Base-by-base conservation (phyloP, 2,888 invertebrate genomes). In the Apamea crenata region DNA sequence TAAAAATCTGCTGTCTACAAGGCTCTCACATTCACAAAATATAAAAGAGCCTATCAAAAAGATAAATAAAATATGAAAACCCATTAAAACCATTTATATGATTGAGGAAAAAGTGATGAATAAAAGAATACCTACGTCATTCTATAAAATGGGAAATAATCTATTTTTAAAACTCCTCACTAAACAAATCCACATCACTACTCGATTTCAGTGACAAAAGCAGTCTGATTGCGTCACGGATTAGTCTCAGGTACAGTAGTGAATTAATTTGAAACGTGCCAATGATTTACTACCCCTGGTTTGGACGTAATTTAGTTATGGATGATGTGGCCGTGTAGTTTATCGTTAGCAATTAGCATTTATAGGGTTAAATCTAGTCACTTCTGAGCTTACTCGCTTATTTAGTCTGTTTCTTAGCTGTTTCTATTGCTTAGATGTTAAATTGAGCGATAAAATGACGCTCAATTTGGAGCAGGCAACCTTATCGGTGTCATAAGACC, bases 191-290 rank as follows among this genome's bases (percentile, higher is more conserved):
- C 77, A 75, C 78, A 82, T 81, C 82, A 84, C 76, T 86, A 82
- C 32, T 65, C 40, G 50, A 90, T 85, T 90, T 89, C 59, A 86
- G 88, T 88, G 89, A 93, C 94, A 94, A 95, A 95, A 94, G 93
- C 93, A 87, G 85, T 81, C 91, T 93, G 94, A 95, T 95, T 94
- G 92, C 91, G 88, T 77, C 89, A 85, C 88, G 92, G 93, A 94
- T 94, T 93, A 93, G 89, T 91, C 89, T 91, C 93, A 92, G 94
- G 94, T 94, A 92, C 89, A 82, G 90, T 90, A 93, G 92, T 92
- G 93, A 95, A 95, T 95, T 96, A 96, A 95, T 95, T 94, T 92
- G 94, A 93, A 94, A 93, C 94, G 94, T 94, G 93, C 93, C 94
- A 94, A 95, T 95, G 95, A 95, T 96, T 95, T 94, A 96, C 92